Percentiles rank a stretch among this genome's conserved stretches.
phyloP scores from a whole-genome alignment of 2,113 vertebrate genomes.

The Nannospalax galili region DNA sequence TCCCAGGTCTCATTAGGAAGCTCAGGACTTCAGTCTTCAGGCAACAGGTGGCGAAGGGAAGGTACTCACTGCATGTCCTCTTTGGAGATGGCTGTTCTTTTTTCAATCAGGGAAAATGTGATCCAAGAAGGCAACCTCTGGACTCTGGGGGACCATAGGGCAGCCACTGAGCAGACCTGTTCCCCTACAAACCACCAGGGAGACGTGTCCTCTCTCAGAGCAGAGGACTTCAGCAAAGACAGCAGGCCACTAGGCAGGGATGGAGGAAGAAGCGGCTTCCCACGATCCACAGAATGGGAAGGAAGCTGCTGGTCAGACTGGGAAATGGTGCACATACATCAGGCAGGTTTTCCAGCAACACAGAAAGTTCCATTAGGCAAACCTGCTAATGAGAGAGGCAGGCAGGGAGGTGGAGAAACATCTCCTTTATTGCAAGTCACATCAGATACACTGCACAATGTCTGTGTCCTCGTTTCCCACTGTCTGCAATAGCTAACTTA shows the following conservation, averaged over 20 bases:
- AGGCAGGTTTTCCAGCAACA: neutral
- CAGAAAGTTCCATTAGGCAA: neutral
- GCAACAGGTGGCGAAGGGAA: no score
- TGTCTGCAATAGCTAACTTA: neutral
- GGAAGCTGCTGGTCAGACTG: neutral
- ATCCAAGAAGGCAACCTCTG: neutral
- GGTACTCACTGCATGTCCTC: no score
- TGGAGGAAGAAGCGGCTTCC: neutral
- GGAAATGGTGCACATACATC: no score
- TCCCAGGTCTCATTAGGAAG: neutral
- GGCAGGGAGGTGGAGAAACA: no score
- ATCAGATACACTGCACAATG: neutral
- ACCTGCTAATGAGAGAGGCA: neutral
- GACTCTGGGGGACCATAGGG: fast-evolving
- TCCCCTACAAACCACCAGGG: fast-evolving
- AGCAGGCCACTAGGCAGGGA: no score
- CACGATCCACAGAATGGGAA: fast-evolving
- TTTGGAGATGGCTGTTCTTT: neutral
- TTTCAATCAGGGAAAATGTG: neutral
- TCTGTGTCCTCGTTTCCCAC: fast-evolving
- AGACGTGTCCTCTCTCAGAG: neutral
- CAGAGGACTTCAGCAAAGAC: no score
- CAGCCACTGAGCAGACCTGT: neutral
- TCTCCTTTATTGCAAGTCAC: neutral
- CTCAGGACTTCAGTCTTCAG: no score